Base-by-base conservation (phyloP, 2,113 vertebrate species). In the Tupaia chinensis region DNA sequence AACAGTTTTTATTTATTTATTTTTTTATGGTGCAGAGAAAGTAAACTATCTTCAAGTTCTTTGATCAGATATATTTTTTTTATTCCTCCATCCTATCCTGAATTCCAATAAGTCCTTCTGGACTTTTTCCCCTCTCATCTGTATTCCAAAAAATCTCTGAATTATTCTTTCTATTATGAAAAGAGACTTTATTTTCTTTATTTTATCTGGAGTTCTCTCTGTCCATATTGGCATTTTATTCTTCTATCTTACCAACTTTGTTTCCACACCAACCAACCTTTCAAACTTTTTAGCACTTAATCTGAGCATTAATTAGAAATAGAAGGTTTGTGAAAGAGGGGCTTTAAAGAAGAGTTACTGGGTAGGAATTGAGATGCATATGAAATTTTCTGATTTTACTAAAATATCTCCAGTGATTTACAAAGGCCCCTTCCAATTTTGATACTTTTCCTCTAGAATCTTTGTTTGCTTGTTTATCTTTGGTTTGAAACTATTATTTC, bases 401-500 rank as follows among this genome's bases (percentile, higher is more conserved):
- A 68, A 90, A 83, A 78, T 73, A 10, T 87, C 66, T 70, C 27
- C 61, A 87, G 60, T 86, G 16, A 56, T 54, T 85, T 82, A 54
- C 10, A 70, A 76, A 89, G 15, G 66, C 27, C 22, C 2, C 56
- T 83, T 70, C 32, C 12, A 34, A n/a, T 17, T 94, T 27, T 73
- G 8, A 86, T 20, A 29, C 20, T 34, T 85, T 63, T 58, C 63
- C 66, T 68, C 54, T 54, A 9, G 53, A 69, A 78, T 13, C 70
- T 78, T 8, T 10, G 19, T 63, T 77, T 80, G 9, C 60, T 68
- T 87, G 19, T 66, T 84, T 63, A 20, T 27, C 61, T 91, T 92
- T 94, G 58, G 72, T 34, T 81, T 58, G 89, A 91, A 96, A 82
- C 19, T 29, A 23, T 81, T 88, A 93, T 58, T 92, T 91, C 5